Evolutionary conservation across 2,888 invertebrate species (phyloP), one percentile per base, ranked within the genome.

Genomic region (Plebejus melissa): DNA sequence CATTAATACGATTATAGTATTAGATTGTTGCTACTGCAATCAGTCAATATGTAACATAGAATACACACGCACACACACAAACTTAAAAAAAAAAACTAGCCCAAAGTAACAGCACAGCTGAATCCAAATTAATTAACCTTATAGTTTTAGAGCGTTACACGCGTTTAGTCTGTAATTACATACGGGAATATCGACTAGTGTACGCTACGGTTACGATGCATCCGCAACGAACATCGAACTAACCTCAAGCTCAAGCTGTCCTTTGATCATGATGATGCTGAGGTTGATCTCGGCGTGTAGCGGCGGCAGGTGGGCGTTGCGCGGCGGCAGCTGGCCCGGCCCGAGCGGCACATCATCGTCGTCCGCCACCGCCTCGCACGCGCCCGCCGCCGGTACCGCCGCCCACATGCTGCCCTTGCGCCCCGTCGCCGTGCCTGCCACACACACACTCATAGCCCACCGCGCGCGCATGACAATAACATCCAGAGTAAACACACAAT

Each of bases 181-280:
- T 32, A 32, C 32, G 32, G 32, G 1, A 32, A 32, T 2, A 32
- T 2, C 2, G 32, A 32, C 32, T 32, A 2, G 32, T 32, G 32
- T 32, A 32, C 32, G 1, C 1, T 32, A 32, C 32, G 32, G 32
- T 2, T 32, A 32, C 32, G 2, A 32, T 32, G 38, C 41, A 41
- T 41, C 41, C 41, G 9, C 41, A 2, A 41, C 6, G 46, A 46
- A 46, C 46, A 32, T 32, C 32, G 41, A 46, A 28, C 50, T 46
- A 76, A 95, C 95, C 94, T 98, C 98, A 38, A 98, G 97, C 88
- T 98, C 98, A 78, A 98, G 95, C 82, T 97, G 97, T 82, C 98
- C 98, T 91, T 98, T 98, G 85, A 97, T 96, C 94, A 98, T 97
- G 83, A 97, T 95, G 82, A 98, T 96, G 77, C 97, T 97, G 87